phyloP scores from a whole-genome alignment of 2,888 invertebrate species.

The Odontocolon sp. region DNA sequence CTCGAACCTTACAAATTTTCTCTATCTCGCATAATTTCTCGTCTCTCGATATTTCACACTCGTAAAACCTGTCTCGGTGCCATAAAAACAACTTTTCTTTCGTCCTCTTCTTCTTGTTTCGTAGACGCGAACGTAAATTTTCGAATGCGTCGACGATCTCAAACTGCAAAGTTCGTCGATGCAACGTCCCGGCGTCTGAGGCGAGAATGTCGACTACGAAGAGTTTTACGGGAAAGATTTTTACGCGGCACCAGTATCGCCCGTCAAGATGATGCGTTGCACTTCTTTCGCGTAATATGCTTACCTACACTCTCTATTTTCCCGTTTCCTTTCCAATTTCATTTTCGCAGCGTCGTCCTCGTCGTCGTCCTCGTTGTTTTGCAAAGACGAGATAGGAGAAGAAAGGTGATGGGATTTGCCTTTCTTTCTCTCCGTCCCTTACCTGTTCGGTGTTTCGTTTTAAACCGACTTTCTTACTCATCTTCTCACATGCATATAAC shows the following conservation, averaged over 20 bases:
- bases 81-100: background rate
- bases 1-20: background rate
- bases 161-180: background rate
- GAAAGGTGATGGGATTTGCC: background rate
- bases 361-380: background rate
- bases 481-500: too few species aligned
- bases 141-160: background rate
- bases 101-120: background rate
- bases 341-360: conserved; percentile 1
- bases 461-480: background rate
- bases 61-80: conserved; percentile 18
- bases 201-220: conserved; percentile 6
- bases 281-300: conserved; percentile 19
- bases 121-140: conserved; percentile 15
- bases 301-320: background rate
- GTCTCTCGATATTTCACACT: conserved; percentile 6
- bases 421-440: background rate
- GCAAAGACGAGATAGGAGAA: too few species aligned
- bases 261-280: conserved; percentile 9
- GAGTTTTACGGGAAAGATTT: conserved; percentile 20
- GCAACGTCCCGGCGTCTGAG: too few species aligned
- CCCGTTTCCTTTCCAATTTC: conserved; percentile 14
- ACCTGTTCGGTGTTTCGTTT: background rate
- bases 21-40: background rate
- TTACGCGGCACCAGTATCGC: conserved; percentile 17